Evolutionary conservation across 2,888 invertebrate genomes (phyloP), one percentile per base, ranked within the genome.

Genomic region (Rhopalosiphum nymphaeae): DNA sequence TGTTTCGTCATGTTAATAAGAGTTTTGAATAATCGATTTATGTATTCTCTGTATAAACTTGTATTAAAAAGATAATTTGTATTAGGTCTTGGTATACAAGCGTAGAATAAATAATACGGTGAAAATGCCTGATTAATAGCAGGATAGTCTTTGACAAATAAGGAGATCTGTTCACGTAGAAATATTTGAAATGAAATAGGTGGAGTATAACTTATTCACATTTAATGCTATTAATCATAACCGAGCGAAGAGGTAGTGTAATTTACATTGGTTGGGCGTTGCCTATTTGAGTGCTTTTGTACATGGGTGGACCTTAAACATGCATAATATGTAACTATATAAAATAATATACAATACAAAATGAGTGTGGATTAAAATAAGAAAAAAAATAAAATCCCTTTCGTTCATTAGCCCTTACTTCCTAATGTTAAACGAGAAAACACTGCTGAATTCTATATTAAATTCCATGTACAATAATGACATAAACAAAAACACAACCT

Each of bases 201-300:
- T 29, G 25, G 49, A 53, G 87, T 53, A 36, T 26, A 56, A 46
- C 42, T 53, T 78, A 25, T 91, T 57, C 56, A 13, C 44, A 42
- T 92, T 87, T 89, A 93, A 78, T 44, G 85, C 36, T 90, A 90
- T 93, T 93, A 93, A 93, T 93, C 85, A 85, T 85, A 90, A 56
- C 42, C 42, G 26, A 67, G 36, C 29, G 57, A 49, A 92, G 87
- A 92, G 86, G 86, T 93, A 84, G 88, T 78, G 91, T 49, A 56
- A 93, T 93, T 93, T 93, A 84, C 84, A 57, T 89, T 26, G 93
- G 93, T 89, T 57, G 93, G 84, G 93, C 84, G 93, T 85, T 84
- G 84, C 56, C 89, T 42, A 13, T 89, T 89, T 29, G 44, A 93
- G 89, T 57, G 84, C 57, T 26, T 89, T 89, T 93, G 91, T 86